Evolutionary conservation across 2,888 invertebrate species (phyloP).

Genomic region (Uloborus plumipes): DNA sequence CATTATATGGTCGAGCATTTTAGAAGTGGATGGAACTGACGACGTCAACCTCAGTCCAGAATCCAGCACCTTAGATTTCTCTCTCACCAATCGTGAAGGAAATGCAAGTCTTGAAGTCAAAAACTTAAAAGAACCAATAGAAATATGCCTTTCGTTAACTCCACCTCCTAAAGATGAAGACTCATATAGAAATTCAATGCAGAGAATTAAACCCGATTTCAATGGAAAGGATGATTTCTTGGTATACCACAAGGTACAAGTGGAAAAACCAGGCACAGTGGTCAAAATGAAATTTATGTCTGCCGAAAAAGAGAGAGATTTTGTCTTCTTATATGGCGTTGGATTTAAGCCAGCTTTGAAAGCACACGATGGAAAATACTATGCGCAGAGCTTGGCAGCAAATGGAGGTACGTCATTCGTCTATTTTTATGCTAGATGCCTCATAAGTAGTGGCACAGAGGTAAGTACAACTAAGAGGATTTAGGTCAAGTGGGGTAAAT

Average conservation of each 20-base stretch:
- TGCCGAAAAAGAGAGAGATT: neutral
- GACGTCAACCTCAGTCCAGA: constrained; percentile 31
- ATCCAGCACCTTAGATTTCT: constrained; percentile 51
- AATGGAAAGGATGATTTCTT: constrained; percentile 38
- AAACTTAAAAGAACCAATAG: constrained; percentile 32
- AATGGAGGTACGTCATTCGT: neutral
- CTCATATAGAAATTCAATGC: neutral
- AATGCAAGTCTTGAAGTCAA: constrained; percentile 30
- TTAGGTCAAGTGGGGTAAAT: no score
- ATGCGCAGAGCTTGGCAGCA: no score
- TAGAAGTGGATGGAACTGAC: constrained; percentile 37
- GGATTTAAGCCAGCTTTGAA: constrained; percentile 44
- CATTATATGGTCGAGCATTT: constrained; percentile 34
- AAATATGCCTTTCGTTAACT: constrained; percentile 32
- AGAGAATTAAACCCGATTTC: constrained; percentile 26
- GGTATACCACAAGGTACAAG: constrained; percentile 43
- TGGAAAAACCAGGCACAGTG: constrained; percentile 18
- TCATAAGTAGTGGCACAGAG: no score
- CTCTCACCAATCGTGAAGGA: constrained; percentile 42
- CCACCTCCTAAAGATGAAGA: constrained; percentile 15
- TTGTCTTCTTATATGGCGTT: constrained; percentile 40
- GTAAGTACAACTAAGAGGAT: no score
- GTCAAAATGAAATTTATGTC: constrained; percentile 40
- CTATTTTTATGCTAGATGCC: no score
- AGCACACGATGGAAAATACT: constrained; percentile 17